Percentiles rank a stretch among this genome's conserved stretches.
Conservation (phyloP, 2,113 vertebrate species). For the Cyrtonyx montezumae region DNA sequence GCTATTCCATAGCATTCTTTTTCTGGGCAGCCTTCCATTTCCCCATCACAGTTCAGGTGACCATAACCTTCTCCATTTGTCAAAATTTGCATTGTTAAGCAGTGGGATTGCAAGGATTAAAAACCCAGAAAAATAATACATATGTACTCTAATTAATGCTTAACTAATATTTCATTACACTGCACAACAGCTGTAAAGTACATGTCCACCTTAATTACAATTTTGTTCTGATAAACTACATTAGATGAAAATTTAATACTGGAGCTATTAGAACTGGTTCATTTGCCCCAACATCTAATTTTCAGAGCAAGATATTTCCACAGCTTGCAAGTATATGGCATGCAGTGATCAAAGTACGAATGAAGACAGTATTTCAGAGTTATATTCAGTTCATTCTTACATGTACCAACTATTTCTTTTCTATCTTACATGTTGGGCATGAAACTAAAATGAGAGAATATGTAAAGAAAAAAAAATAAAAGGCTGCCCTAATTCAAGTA, state of each 20-base stretch:
- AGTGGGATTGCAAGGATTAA: not conserved
- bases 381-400: not conserved
- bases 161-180: not conserved
- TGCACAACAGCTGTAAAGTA: conserved; percentile 24
- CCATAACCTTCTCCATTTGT: not conserved
- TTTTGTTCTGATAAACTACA: conserved; percentile 38
- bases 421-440: not conserved
- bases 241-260: conserved; percentile 49
- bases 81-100: not conserved
- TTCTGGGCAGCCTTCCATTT: not conserved
- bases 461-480: not conserved
- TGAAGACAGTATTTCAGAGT: not conserved
- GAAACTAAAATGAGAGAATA: not conserved
- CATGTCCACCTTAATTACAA: conserved; percentile 48
- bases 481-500: not conserved
- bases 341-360: not conserved
- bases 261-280: conserved; percentile 30
- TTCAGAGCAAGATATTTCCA: not conserved
- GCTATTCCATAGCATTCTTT: not conserved
- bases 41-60: not conserved
- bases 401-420: not conserved
- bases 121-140: not conserved
- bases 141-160: not conserved
- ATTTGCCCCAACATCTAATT: conserved; percentile 57
- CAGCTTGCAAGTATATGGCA: not conserved